These are phyloP conservation scores for Dreissena rostriformis DNA, from an alignment of 1,140 invertebrate genomes.

Conservation along the genomic window DNA sequence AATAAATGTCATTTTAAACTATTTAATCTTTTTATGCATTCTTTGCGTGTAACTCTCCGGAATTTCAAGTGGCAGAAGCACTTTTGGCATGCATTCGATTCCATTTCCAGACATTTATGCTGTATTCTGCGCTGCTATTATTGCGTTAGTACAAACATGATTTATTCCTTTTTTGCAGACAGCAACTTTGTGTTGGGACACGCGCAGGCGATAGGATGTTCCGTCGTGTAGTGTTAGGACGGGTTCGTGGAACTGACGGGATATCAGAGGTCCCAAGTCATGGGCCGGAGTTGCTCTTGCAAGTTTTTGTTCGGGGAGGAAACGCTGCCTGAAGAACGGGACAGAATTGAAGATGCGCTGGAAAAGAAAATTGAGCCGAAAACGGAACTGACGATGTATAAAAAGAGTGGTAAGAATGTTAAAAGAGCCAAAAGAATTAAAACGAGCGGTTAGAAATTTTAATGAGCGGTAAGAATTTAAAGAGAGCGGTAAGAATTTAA, in stretches of 20 bases:
- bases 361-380: slow-evolving; percentile 95
- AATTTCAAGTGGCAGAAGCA: too few relatives aligned
- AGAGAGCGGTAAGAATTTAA: too few relatives aligned
- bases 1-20: too few relatives aligned
- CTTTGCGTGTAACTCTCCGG: too few relatives aligned
- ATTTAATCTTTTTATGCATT: too few relatives aligned
- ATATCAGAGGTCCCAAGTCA: slow-evolving; percentile 91
- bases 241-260: slow-evolving; percentile 98
- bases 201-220: slow-evolving; percentile 95
- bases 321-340: slow-evolving; percentile 93
- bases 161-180: slow-evolving; percentile 87
- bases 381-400: slow-evolving; percentile 96
- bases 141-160: too few relatives aligned
- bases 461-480: slow-evolving; percentile 92
- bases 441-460: slow-evolving; percentile 75
- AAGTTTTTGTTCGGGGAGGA: slow-evolving; percentile 97
- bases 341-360: slow-evolving; percentile 93
- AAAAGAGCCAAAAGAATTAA: neutral
- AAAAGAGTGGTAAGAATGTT: slow-evolving; percentile 91
- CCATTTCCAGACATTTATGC: too few relatives aligned
- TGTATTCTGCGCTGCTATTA: too few relatives aligned
- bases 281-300: slow-evolving; percentile 96
- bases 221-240: slow-evolving; percentile 99
- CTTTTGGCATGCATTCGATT: too few relatives aligned
- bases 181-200: slow-evolving; percentile 99